Evolutionary conservation across 2,113 vertebrate genomes (phyloP), one percentile per base, ranked within the genome.

Genomic region (Trogon melanurus): DNA sequence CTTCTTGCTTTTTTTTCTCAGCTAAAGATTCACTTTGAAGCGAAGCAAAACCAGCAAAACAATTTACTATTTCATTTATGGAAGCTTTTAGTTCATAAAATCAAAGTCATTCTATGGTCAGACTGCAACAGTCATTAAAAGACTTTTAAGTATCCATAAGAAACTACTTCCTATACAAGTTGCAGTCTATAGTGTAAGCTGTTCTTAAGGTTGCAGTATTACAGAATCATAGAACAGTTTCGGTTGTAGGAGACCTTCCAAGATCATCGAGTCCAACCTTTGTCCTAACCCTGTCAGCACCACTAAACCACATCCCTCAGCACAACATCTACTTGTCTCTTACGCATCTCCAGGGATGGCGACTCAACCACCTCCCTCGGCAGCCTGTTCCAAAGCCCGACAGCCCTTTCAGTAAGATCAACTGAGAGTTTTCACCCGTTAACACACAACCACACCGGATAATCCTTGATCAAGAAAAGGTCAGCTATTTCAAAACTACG

Each of bases 1-100:
- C 97, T 91, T 99, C 98, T 92, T 97, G 97, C 73, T 98, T 71
- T 29, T 62, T 95, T 56, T 97, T 98, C 75, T 99, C 97, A 48
- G 98, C 95, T 48, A 99, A 91, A 1, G 93, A 95, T 11, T 94
- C 96, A 27, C 99, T 99, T 96, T 5, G 85, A 83, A 66, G 6
- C 21, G 73, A 89, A 74, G 19, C 16, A 94, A 88, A 85, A 93
- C 71, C 5, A 57, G 16, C 20, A 88, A 62, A 90, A 17, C 9
- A 30, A 50, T 22, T 76, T 79, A 81, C 38, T 11, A 5, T 38
- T 90, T 83, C 22, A 62, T 80, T 70, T 56, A 32, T 6, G 44
- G 11, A 66, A 23, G 13, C 21, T 44, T 85, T 9, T 15, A 50
- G 15, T 26, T 86, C 34, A 54, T 14, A n/a, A 75, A 75, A 44